Percentiles rank a stretch among this genome's conserved stretches.
These are phyloP conservation scores for Hymenopus coronatus DNA, from an alignment of 2,888 invertebrate species.

Conservation along the genomic window DNA sequence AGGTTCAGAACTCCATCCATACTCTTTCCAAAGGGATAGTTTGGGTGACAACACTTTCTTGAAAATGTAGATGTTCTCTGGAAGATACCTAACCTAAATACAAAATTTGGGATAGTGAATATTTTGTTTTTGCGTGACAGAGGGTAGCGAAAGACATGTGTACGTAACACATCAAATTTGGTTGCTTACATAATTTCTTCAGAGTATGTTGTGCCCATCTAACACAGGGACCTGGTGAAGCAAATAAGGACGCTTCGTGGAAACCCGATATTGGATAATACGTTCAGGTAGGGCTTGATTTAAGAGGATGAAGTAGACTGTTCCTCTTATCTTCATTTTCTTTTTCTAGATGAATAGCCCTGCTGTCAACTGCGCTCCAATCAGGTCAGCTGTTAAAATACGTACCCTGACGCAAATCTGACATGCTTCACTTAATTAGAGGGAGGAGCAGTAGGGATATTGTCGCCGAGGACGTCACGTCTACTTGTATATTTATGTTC, in stretches of 20 bases:
- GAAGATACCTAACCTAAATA: too few relatives aligned
- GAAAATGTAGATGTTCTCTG: too few relatives aligned
- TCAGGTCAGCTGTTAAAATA: background rate
- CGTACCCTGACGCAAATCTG: background rate
- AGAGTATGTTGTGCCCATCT: too few relatives aligned
- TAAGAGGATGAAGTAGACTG: background rate
- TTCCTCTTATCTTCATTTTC: background rate
- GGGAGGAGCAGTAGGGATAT: background rate
- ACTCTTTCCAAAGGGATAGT: too few relatives aligned
- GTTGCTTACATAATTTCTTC: too few relatives aligned
- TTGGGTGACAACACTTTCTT: too few relatives aligned
- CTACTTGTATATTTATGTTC: background rate
- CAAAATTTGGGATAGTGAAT: too few relatives aligned
- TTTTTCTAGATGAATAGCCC: background rate
- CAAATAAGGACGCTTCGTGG: background rate
- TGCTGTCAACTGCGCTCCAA: background rate
- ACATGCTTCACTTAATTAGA: background rate
- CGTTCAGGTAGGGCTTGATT: background rate
- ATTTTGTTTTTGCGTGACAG: too few relatives aligned
- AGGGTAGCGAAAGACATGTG: too few relatives aligned
- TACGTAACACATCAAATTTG: too few relatives aligned
- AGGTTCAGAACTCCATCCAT: too few relatives aligned
- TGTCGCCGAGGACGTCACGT: background rate
- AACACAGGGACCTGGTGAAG: too few relatives aligned
- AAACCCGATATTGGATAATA: background rate